phyloP scores from a whole-genome alignment of 2,797 vertebrate species.

The Macropus fuliginosus region DNA sequence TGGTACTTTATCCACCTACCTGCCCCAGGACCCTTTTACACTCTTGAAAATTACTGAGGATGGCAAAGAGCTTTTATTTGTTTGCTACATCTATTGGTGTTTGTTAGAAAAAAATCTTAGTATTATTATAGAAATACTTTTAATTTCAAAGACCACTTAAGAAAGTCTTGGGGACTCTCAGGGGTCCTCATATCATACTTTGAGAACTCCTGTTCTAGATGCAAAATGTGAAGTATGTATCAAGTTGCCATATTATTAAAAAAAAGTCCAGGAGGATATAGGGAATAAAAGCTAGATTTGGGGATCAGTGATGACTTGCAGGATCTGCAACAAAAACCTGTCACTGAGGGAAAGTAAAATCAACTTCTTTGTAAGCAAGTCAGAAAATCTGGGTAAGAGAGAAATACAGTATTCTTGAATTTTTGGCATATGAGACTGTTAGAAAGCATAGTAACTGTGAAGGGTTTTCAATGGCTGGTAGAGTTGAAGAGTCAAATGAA shows the following conservation, averaged over 20 bases:
- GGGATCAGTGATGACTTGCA: background rate
- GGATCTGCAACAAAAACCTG: constrained; percentile 17
- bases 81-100: background rate
- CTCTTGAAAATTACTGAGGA: background rate
- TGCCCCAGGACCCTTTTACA: background rate
- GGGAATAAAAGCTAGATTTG: background rate
- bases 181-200: background rate
- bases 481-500: constrained; percentile 18
- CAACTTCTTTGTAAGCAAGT: constrained; percentile 43
- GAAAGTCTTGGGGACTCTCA: background rate
- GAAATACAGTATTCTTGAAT: constrained; percentile 27
- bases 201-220: background rate
- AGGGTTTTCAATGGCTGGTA: constrained; percentile 29
- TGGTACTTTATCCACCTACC: background rate
- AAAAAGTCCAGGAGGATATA: background rate
- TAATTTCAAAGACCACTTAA: background rate
- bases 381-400: constrained; percentile 39
- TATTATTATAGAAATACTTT: background rate
- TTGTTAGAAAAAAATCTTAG: background rate
- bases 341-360: background rate
- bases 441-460: background rate
- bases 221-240: background rate
- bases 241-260: background rate
- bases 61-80: background rate
- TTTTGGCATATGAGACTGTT: constrained; percentile 8